Evolutionary conservation across 2,113 vertebrate species (phyloP), one percentile per base, ranked within the genome.

Genomic region (Cryptomyrus ogoouensis): DNA sequence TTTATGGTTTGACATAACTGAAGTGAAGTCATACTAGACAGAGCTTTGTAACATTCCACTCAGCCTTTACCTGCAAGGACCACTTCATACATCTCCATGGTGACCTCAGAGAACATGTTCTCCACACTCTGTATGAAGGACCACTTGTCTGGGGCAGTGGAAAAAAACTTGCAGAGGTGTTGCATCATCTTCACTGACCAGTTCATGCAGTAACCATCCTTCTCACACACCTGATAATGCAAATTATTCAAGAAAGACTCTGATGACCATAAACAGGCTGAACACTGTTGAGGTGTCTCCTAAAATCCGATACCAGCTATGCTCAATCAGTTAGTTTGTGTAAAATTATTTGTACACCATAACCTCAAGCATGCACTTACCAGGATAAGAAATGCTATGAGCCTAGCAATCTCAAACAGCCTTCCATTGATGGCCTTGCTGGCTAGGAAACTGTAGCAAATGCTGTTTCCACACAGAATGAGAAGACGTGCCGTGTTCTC

Each of bases 401-500:
- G 94, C 53, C 92, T 96, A 86, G 96, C 96, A 87, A 97, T 88
- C 91, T 98, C 97, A 0, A 84, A 2, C 0, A 95, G 89, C 0
- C 95, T 92, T 58, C 98, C 96, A 0, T 95, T 97, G 15, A 97
- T 91, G 85, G 96, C 97, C 93, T 97, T 98, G 91, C 95, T 98
- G 90, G 96, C 96, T 95, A 98, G 92, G 90, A 97, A 94, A 0
- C 93, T 95, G 94, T 97, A 98, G 94, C 97, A 98, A 87, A 98
- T 93, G 87, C 53, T 94, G 91, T 95, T 97, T 17, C 97, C 98
- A 2, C 97, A 97, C 27, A 98, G 95, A 15, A 98, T 95, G 44
- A 99, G 95, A 31, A 99, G 96, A 31, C 96, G 96, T 19, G 96
- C 97, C 0, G 95, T 95, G 88, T 98, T 98, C 94, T 98, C 97